A percentile compares a stretch with the other conserved stretches of the same genome.
phyloP scores from a whole-genome alignment of 1,140 invertebrate genomes.

The Magallana angulata region DNA sequence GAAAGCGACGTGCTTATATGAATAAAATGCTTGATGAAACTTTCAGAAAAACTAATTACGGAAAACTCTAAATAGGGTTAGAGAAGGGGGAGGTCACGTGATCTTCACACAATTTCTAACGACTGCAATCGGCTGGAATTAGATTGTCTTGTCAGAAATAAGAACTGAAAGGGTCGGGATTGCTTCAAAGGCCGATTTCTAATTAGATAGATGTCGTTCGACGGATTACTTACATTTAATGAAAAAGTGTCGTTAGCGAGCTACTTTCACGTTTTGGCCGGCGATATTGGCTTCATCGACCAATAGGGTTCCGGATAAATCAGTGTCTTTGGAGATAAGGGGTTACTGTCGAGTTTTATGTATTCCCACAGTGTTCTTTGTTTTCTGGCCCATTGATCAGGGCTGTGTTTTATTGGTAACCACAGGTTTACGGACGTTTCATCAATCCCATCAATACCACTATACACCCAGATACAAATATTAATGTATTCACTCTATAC shows the following conservation, averaged over 20 bases:
- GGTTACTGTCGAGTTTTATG: not conserved
- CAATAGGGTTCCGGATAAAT: not conserved
- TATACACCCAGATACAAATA: not conserved
- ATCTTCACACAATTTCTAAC: conserved; percentile 11
- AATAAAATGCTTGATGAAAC: conserved; percentile 36
- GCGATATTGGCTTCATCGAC: conserved; percentile 2
- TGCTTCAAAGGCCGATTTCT: conserved; percentile 32
- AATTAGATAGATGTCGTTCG: conserved; percentile 33
- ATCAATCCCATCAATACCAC: not conserved
- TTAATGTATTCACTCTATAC: not conserved
- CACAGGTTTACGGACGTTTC: not conserved
- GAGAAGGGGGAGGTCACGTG: conserved; percentile 5
- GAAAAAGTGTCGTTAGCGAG: conserved; percentile 4
- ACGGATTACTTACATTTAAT: conserved; percentile 36
- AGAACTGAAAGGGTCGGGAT: not conserved
- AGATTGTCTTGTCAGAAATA: conserved; percentile 28
- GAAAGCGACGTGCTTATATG: conserved; percentile 35
- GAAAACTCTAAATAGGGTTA: conserved; percentile 25
- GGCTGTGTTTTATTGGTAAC: not conserved
- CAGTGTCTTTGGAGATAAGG: conserved; percentile 17
- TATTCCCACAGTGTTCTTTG: not conserved
- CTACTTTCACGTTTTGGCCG: not conserved
- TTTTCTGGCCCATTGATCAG: conserved; percentile 5
- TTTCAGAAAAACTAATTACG: conserved; percentile 36
- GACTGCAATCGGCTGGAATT: conserved; percentile 26